Percentiles rank a stretch among this genome's conserved stretches.
Conservation (phyloP, 2,888 invertebrate species). For the Ormyrus thymus region DNA sequence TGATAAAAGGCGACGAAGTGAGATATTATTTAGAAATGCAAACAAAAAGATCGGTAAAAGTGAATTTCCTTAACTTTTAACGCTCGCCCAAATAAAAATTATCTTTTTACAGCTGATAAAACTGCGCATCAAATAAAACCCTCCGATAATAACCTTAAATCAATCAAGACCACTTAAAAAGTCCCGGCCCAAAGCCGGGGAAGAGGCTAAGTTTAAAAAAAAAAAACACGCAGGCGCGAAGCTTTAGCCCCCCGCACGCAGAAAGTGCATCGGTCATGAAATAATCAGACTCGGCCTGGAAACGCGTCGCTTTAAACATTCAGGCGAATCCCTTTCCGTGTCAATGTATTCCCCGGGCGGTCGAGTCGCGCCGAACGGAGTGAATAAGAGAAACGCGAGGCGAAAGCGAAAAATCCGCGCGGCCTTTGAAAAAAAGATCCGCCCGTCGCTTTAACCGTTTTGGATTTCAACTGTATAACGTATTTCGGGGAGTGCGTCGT, state of each 20-base stretch:
- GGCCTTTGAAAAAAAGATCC: background rate
- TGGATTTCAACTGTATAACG: too few species aligned
- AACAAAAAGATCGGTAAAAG: too few species aligned
- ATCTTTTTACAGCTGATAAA: too few species aligned
- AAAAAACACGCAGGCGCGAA: too few species aligned
- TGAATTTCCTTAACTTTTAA: too few species aligned
- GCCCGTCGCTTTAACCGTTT: too few species aligned
- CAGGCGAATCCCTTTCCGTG: constrained; percentile 3
- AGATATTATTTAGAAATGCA: too few species aligned
- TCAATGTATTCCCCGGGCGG: background rate
- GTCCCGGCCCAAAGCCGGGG: background rate
- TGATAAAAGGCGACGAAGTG: too few species aligned
- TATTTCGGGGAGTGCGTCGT: too few species aligned
- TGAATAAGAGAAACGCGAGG: background rate
- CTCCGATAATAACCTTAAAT: too few species aligned
- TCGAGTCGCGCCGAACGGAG: background rate
- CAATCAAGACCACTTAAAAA: background rate
- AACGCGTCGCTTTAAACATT: background rate
- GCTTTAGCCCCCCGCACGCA: background rate
- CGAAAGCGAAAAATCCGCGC: background rate
- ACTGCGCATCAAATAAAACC: too few species aligned
- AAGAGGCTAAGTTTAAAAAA: background rate
- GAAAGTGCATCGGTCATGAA: constrained; percentile 11
- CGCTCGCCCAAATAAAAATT: too few species aligned
- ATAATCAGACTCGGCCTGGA: constrained; percentile 31